Percentiles rank a stretch among this genome's conserved stretches.
These are phyloP conservation scores for Sternotherus odoratus DNA, from an alignment of 2,797 vertebrate species.

Conservation along the genomic window DNA sequence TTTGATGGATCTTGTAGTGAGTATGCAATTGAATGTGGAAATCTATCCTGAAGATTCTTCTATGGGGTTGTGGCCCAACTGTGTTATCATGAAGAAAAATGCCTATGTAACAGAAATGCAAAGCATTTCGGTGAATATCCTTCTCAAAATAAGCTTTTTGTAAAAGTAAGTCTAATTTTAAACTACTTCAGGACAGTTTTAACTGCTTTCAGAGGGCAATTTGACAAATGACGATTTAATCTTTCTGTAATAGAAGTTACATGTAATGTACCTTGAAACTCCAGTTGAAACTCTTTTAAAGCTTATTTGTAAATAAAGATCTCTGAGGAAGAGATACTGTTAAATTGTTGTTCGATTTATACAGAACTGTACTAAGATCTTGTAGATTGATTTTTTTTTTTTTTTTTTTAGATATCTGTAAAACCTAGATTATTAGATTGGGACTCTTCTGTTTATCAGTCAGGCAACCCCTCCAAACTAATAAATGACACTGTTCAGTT, in stretches of 20 bases:
- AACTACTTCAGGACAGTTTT: background rate
- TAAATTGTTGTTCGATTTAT: background rate
- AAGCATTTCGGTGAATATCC: background rate
- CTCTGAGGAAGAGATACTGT: background rate
- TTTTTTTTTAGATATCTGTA: background rate
- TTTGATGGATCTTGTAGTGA: background rate
- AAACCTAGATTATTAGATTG: background rate
- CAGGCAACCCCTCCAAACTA: background rate
- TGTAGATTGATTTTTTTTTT: background rate
- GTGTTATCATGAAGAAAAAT: background rate
- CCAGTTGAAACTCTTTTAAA: background rate
- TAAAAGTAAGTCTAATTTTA: background rate
- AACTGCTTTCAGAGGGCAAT: background rate
- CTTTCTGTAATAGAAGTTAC: background rate
- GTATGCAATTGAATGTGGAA: background rate
- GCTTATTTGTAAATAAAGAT: slow-evolving; percentile 1
- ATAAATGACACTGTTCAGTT: background rate
- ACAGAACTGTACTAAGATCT: background rate
- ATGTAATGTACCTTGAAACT: background rate
- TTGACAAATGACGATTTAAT: background rate
- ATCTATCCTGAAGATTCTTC: background rate
- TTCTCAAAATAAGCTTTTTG: background rate
- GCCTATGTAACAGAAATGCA: background rate
- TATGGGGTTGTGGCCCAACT: background rate
- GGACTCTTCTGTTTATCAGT: background rate